phyloP scores from a whole-genome alignment of 2,113 vertebrate species.

The Forbesichthys agassizii region DNA sequence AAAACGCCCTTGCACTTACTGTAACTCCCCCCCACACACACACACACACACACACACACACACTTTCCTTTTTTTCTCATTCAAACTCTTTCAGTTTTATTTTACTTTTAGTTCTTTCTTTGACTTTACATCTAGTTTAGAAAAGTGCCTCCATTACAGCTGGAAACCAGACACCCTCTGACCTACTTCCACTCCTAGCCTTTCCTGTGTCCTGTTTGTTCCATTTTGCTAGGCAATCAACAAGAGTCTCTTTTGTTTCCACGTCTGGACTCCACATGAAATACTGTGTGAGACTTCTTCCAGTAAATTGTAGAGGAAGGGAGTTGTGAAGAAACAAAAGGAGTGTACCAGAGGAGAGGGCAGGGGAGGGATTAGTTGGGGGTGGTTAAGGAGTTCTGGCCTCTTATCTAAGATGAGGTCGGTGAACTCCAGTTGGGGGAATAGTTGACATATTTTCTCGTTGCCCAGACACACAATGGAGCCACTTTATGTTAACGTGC shows the following conservation, averaged over 20 bases:
- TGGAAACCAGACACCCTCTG: background rate
- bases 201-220: background rate
- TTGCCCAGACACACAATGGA: background rate
- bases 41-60: conserved; percentile 45
- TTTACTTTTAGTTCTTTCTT: background rate
- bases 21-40: conserved; percentile 17
- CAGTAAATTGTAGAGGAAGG: conserved; percentile 33
- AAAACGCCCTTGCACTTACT: conserved; percentile 50
- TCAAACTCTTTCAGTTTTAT: background rate
- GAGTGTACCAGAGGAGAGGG: conserved; percentile 27
- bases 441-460: conserved; percentile 69
- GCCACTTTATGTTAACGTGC: conserved; percentile 21
- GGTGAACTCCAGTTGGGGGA: conserved; percentile 31
- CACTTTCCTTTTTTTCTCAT: background rate
- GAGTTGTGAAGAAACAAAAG: conserved; percentile 65
- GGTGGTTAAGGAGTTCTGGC: conserved; percentile 29
- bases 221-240: background rate
- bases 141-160: background rate
- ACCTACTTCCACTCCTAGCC: background rate
- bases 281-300: conserved; percentile 15
- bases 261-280: background rate
- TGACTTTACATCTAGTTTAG: background rate
- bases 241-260: background rate
- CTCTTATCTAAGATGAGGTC: conserved; percentile 61
- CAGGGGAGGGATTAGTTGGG: conserved; percentile 35